These are phyloP conservation scores for Oeneis ivallda DNA, from an alignment of 2,888 invertebrate species.

Conservation along the genomic window DNA sequence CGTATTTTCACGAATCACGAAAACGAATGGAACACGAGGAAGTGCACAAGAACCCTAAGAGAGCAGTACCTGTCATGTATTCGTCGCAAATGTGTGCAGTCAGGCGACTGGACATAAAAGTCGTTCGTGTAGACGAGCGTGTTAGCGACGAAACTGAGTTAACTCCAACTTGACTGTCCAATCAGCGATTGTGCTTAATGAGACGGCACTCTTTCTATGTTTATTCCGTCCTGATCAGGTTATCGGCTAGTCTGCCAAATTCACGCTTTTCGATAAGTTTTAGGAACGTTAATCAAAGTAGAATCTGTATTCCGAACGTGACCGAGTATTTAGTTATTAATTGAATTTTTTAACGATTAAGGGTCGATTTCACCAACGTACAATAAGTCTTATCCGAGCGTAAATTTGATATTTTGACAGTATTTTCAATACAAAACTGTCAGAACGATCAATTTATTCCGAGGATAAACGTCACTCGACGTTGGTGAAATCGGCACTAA, in stretches of 20 bases:
- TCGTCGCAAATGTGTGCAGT: not conserved
- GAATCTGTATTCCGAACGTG: not conserved
- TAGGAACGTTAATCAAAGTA: constrained; percentile 2
- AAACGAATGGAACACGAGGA: too few species aligned
- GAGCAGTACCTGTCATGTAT: not conserved
- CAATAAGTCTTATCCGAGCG: too few species aligned
- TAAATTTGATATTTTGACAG: too few species aligned
- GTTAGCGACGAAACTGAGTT: constrained; percentile 66
- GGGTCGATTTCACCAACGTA: too few species aligned
- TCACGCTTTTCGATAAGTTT: constrained; percentile 14
- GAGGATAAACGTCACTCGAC: too few species aligned
- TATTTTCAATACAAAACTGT: too few species aligned
- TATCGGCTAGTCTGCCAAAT: constrained; percentile 15
- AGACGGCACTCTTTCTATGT: constrained; percentile 46
- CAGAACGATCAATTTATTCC: too few species aligned
- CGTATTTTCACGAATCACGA: too few species aligned
- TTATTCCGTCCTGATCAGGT: constrained; percentile 34
- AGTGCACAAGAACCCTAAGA: too few species aligned
- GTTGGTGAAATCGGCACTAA: too few species aligned
- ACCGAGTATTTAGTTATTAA: not conserved
- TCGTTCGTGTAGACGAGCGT: constrained; percentile 30
- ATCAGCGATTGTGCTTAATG: constrained; percentile 70
- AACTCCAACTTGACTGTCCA: constrained; percentile 70
- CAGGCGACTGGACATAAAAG: not conserved
- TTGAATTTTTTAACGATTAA: not conserved